Evolutionary conservation across 53 echinoderm and acorn worm genomes (phyloP).

Genomic region (Mesocentrotus franciscanus): DNA sequence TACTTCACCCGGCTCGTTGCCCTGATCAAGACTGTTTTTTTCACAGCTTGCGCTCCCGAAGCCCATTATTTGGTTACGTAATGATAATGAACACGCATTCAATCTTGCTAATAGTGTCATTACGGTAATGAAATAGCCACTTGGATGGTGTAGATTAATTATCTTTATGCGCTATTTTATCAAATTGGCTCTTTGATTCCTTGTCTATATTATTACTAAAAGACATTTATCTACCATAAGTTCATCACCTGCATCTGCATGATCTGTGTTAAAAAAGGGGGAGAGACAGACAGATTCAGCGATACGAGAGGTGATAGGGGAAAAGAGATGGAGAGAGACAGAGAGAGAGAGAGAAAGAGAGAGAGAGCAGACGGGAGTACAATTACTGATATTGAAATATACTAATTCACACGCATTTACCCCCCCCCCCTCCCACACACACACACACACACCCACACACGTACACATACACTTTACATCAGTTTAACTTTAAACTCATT

Average conservation of each 20-base stretch:
- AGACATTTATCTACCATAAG: not conserved
- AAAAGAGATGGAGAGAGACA: not conserved
- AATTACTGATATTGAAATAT: not conserved
- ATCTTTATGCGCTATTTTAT: not conserved
- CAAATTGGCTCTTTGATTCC: not conserved
- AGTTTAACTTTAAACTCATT: not conserved
- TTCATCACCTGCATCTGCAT: not conserved
- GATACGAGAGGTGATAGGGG: not conserved
- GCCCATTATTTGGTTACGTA: not conserved
- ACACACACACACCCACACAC: slow-evolving; percentile 8
- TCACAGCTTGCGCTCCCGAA: not conserved
- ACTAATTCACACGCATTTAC: not conserved
- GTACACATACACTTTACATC: not conserved
- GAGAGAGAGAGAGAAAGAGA: not conserved
- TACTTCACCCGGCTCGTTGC: not conserved
- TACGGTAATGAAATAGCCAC: not conserved
- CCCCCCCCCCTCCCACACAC: not conserved
- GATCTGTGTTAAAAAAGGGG: not conserved
- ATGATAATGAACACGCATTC: slow-evolving; percentile 4
- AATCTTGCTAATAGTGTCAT: slow-evolving; percentile 24
- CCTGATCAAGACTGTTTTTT: not conserved
- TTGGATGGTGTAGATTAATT: not conserved
- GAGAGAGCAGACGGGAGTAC: no score
- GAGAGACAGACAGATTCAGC: not conserved
- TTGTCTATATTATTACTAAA: not conserved